Percentiles rank a stretch among this genome's conserved stretches.
phyloP scores from a whole-genome alignment of 2,797 vertebrate genomes.

The Myiotriccus ornatus region DNA sequence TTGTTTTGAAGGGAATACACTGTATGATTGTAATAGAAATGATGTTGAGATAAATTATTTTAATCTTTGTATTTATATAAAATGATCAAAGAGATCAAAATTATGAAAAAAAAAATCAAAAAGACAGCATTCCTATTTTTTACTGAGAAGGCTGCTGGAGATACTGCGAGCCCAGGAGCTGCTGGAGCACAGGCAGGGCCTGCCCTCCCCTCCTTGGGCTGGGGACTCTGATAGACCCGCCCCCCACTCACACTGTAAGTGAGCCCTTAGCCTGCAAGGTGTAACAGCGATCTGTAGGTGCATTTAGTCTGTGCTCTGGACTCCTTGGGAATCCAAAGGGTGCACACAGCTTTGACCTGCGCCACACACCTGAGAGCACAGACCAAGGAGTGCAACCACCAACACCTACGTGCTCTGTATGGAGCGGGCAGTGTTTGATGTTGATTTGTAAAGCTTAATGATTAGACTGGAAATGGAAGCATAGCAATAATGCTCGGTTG shows the following conservation, averaged over 20 bases:
- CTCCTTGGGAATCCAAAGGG: not conserved
- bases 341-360: not conserved
- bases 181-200: not conserved
- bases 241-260: not conserved
- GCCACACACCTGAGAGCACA: not conserved
- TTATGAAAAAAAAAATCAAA: not conserved
- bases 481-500: slow-evolving; percentile 51
- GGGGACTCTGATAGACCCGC: not conserved
- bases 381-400: not conserved
- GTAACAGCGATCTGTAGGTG: not conserved
- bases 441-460: not conserved
- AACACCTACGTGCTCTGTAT: not conserved
- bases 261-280: not conserved
- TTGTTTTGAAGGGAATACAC: slow-evolving; percentile 46
- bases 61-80: slow-evolving; percentile 63
- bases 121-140: not conserved
- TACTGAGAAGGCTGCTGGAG: not conserved
- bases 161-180: not conserved
- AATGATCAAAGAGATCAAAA: slow-evolving; percentile 8
- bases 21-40: slow-evolving; percentile 58
- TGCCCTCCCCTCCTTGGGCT: not conserved
- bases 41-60: slow-evolving; percentile 58
- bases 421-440: not conserved
- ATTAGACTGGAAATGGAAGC: slow-evolving; percentile 12
- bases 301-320: rapidly evolving